Evolutionary conservation across 2,797 vertebrate genomes (phyloP).

Genomic region (Dicrostonyx torquatus): DNA sequence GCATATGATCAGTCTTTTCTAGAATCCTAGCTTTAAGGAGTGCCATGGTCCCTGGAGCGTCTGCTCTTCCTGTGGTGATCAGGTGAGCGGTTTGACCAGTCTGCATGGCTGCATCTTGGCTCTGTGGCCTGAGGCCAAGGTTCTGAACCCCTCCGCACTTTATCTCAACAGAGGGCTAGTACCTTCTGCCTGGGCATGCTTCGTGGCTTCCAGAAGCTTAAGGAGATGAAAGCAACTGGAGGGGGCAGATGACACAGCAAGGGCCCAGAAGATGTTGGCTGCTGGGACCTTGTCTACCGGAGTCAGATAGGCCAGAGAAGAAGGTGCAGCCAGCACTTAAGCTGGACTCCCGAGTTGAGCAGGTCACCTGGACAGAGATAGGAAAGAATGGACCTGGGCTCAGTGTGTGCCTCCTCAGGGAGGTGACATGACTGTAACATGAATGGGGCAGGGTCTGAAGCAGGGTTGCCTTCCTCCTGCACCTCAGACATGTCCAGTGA

Average conservation of each 20-base stretch:
- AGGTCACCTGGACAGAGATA: not conserved
- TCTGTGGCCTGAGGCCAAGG: not conserved
- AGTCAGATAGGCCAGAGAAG: not conserved
- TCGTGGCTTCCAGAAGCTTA: not conserved
- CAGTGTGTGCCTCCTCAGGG: not conserved
- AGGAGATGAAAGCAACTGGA: not conserved
- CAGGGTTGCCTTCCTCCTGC: not conserved
- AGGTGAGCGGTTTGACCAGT: not conserved
- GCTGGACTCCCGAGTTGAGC: not conserved
- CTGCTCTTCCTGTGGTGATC: not conserved
- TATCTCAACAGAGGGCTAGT: not conserved
- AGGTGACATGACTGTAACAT: rapidly evolving
- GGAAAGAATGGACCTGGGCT: not conserved
- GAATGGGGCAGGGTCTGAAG: not conserved
- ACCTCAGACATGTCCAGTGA: not conserved
- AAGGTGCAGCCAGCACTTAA: not conserved
- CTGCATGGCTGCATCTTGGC: too few species aligned
- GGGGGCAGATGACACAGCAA: not conserved
- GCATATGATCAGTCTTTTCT: not conserved
- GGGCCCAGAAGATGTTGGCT: not conserved
- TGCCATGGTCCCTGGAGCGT: not conserved
- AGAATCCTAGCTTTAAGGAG: not conserved
- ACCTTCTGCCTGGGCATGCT: too few species aligned
- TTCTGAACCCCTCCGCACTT: too few species aligned
- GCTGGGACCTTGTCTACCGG: not conserved